These are phyloP conservation scores for Pygathrix nemaeus DNA, from an alignment of 2,113 vertebrate species.

Conservation along the genomic window DNA sequence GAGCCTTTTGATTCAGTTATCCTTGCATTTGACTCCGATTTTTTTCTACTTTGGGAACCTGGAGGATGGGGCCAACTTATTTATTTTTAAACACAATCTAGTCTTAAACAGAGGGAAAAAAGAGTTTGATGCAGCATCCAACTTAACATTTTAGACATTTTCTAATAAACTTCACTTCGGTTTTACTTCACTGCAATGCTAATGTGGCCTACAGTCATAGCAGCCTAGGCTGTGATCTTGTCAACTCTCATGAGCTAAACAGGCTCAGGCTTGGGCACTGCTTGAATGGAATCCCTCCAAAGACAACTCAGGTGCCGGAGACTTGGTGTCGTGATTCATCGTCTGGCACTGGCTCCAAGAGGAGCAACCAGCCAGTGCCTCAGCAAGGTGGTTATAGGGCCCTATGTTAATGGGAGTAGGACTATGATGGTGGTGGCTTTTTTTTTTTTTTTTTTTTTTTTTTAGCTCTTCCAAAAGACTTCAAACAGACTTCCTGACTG, in stretches of 20 bases:
- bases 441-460: background rate
- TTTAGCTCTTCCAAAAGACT: constrained; percentile 12
- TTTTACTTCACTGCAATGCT: background rate
- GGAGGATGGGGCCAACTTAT: background rate
- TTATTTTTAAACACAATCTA: background rate
- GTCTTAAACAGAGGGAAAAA: background rate
- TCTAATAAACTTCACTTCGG: constrained; percentile 30
- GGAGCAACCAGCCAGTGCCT: constrained; percentile 3
- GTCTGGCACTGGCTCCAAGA: constrained; percentile 34
- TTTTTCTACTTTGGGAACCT: background rate
- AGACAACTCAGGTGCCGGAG: constrained; percentile 62
- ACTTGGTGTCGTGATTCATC: constrained; percentile 57
- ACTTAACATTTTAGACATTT: background rate
- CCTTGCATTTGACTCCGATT: background rate
- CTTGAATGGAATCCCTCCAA: constrained; percentile 60
- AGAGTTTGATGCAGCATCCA: background rate
- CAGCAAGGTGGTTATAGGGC: constrained; percentile 23
- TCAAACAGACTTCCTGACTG: constrained; percentile 67
- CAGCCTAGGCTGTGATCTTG: constrained; percentile 35
- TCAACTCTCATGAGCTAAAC: constrained; percentile 50
- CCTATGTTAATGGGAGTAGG: constrained; percentile 13
- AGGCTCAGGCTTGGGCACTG: constrained; percentile 47
- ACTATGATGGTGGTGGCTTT: background rate
- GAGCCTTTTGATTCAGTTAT: constrained; percentile 27
- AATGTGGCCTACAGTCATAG: background rate